Conservation (phyloP, 2,113 vertebrate genomes). For the Mus spicilegus region DNA sequence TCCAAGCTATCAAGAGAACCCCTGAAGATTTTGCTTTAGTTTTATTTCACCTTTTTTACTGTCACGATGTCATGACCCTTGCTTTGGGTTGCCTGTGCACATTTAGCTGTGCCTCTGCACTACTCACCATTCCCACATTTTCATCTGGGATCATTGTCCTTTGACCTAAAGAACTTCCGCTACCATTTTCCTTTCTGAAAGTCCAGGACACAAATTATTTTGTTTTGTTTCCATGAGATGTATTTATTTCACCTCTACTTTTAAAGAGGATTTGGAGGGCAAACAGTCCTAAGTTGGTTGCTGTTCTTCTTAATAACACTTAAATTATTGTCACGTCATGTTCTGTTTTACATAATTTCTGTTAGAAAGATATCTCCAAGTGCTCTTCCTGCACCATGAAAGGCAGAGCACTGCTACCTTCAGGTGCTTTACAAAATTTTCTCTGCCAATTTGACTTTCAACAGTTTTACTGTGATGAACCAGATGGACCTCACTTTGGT, state of each 20-base stretch:
- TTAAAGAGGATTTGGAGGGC: constrained; percentile 16
- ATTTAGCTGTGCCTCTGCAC: background rate
- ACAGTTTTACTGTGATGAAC: background rate
- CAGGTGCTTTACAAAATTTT: background rate
- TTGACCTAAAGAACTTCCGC: background rate
- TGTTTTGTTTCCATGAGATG: background rate
- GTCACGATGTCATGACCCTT: background rate
- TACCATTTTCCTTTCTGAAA: background rate
- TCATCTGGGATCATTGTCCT: background rate
- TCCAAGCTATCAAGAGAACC: background rate
- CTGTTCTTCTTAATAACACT: background rate
- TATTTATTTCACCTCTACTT: background rate
- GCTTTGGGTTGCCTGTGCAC: background rate
- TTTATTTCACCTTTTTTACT: background rate
- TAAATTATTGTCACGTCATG: background rate
- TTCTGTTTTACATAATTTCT: constrained; percentile 7
- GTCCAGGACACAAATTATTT: background rate
- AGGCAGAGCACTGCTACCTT: background rate
- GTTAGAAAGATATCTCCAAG: background rate
- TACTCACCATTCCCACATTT: background rate
- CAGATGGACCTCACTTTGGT: background rate
- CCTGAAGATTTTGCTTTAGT: background rate
- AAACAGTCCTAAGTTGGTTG: background rate
- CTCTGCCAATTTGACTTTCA: background rate
- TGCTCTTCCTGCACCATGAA: background rate